Base-by-base conservation (phyloP, 2,797 vertebrate species). In the Chrysocyon brachyurus region DNA sequence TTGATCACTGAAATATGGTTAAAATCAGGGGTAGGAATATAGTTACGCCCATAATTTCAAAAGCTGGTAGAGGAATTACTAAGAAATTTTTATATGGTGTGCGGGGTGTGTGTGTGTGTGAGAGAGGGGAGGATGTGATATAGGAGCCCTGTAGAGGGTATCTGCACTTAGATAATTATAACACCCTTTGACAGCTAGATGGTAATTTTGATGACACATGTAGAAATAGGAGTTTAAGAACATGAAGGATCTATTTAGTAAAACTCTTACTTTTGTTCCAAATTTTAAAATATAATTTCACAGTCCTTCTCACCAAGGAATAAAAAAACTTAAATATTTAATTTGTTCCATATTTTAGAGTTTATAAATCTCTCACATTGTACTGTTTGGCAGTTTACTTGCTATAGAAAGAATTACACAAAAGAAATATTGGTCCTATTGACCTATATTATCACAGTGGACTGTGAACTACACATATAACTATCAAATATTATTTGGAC, bases 1-100 rank as follows among this genome's bases (percentile, higher is more conserved):
- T 61, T 94, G 46, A 90, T 97, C 22, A 90, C 49, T 90, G 46
- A 87, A 97, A 84, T 87, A 84, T 49, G 36, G 84, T 31, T 46
- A 81, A 96, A 95, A 88, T 73, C 64, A 57, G 54, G 49, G 33
- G 57, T 59, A 85, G 79, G 17, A 31, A 57, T 84, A 36, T 81
- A 92, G 87, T 93, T 81, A 75, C 24, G 28, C 40, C 36, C 6
- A 87, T 75, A 82, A 78, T 83, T 95, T 91, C 6, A 63, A 56
- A 89, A 90, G 40, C 26, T 28, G 81, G 14, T 46, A 64, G 31
- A 93, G n/a, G 86, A 93, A 64, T n/a, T 3, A 33, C 70, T 82
- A 77, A 56, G 79, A 91, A 78, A 52, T 64, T 26, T 73, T 81
- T 46, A 40, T 0, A 0, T 73, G 17, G 31, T 12, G 11, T 14